Evolutionary conservation across 1,140 invertebrate species (phyloP), one percentile per base, ranked within the genome.

Genomic region (Drosophila quadrilineata): DNA sequence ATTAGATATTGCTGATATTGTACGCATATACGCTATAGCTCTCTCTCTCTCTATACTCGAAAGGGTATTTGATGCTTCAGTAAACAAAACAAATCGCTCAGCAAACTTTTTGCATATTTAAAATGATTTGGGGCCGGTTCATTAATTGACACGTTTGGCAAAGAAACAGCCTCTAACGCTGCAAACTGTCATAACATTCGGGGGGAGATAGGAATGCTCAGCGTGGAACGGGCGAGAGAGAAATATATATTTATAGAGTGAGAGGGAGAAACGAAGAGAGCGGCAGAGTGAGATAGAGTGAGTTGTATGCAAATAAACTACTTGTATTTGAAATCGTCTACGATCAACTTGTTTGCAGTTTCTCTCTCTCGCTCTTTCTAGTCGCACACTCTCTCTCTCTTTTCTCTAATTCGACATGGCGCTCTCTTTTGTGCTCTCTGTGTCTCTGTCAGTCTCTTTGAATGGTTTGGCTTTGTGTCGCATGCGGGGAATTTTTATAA

Each of bases 61-160:
- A 1, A 48, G 48, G 16, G 53, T 70, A 65, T 65, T 52, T 43
- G 59, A 50, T 41, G 48, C 49, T 40, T 56, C 24, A 43, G 36
- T 35, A 70, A 71, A 67, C 63, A 60, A 56, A 71, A 46, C 45
- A 63, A 71, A 71, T 62, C 38, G 52, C 19, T 21, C 19, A 56
- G 21, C 49, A 53, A 70, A 67, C 49, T 67, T 71, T 53, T 28
- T 67, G 63, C 56, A 62, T 71, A 71, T 67, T 67, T 62, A 33
- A 60, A 49, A 41, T 43, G 35, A 24, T 36, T 59, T 60, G 31
- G 35, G 43, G 69, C 57, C 64, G 57, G 57, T 68, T 68, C 50
- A 54, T 68, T 71, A 67, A 71, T 71, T 71, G 69, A 71, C 69
- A 68, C 64, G 49, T 71, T 68, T 52, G 63, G 16, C 41, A 35